Conservation (phyloP, 2,797 vertebrate genomes). For the Borostomias antarcticus region DNA sequence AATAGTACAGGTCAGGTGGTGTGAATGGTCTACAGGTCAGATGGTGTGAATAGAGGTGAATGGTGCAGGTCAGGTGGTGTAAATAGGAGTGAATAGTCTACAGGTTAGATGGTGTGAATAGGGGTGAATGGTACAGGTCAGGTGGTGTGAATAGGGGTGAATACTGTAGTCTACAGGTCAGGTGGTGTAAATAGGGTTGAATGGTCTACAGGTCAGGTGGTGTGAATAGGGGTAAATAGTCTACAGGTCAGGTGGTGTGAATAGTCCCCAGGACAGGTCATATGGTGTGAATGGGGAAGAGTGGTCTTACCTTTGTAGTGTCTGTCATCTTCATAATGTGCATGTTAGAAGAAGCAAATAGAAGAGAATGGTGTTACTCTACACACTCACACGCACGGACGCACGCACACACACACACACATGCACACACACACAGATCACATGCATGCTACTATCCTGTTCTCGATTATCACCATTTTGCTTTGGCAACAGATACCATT, state of each 20-base stretch:
- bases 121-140: neutral
- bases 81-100: conserved; percentile 24
- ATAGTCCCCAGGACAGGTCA: neutral
- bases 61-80: neutral
- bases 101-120: neutral
- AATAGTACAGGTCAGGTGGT: too few species aligned
- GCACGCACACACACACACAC: neutral
- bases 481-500: too few species aligned
- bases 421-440: too few species aligned
- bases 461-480: too few species aligned
- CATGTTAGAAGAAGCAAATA: neutral
- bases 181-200: neutral
- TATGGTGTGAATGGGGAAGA: neutral
- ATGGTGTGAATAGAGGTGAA: neutral
- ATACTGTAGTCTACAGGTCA: neutral
- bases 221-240: neutral
- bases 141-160: neutral
- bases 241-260: conserved; percentile 17
- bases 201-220: conserved; percentile 23
- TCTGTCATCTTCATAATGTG: conserved; percentile 63
- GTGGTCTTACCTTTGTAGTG: conserved; percentile 70
- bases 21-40: too few species aligned
- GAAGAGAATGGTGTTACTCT: neutral
- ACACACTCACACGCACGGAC: neutral
- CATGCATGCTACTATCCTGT: too few species aligned